These are phyloP conservation scores for Psephotus haematonotus DNA, from an alignment of 2,113 vertebrate genomes.

Conservation along the genomic window DNA sequence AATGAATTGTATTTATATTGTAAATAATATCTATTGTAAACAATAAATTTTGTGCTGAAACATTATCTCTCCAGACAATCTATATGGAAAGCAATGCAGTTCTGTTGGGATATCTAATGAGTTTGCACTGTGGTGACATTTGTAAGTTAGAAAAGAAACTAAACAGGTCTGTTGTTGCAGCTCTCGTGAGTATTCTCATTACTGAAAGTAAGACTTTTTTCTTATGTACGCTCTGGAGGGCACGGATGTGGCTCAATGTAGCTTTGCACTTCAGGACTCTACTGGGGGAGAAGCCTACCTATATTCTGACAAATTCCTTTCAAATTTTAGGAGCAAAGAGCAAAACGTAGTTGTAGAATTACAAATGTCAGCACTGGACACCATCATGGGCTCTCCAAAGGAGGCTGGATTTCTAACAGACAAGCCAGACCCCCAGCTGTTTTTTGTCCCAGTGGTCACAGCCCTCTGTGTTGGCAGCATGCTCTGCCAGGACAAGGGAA, in stretches of 20 bases:
- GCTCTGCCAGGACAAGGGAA: not conserved
- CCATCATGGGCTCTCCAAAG: not conserved
- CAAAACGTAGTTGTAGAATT: not conserved
- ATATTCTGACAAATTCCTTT: not conserved
- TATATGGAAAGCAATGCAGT: not conserved
- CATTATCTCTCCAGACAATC: not conserved
- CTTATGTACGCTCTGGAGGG: not conserved
- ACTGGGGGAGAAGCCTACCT: not conserved
- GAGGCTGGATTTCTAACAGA: not conserved
- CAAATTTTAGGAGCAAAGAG: not conserved
- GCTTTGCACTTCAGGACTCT: not conserved
- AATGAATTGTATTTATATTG: not conserved
- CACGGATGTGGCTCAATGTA: not conserved
- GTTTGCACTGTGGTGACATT: not conserved
- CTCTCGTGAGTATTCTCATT: not conserved
- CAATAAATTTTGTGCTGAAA: slow-evolving; percentile 19
- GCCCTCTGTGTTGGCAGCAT: not conserved
- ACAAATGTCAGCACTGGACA: not conserved
- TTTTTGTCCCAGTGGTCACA: not conserved
- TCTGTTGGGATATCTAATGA: not conserved
- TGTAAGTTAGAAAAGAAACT: not conserved
- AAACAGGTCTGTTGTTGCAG: not conserved
- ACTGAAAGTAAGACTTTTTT: not conserved
- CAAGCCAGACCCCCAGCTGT: not conserved
- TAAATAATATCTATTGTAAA: slow-evolving; percentile 1